Percentiles rank a stretch among this genome's conserved stretches.
Conservation (phyloP, 2,797 vertebrate genomes). For the Diplodus puntazzo region DNA sequence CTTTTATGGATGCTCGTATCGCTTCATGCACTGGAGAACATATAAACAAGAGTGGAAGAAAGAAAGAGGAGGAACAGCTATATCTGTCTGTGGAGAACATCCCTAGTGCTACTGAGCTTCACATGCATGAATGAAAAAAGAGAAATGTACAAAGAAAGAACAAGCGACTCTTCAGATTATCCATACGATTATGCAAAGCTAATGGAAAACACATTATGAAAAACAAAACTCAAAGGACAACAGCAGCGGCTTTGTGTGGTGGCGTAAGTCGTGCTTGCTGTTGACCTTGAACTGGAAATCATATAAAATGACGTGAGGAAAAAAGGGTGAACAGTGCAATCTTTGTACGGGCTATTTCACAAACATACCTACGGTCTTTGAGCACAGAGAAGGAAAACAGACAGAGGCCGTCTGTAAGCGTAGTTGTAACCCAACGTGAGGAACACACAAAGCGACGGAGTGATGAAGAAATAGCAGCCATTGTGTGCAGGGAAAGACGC, state of each 20-base stretch:
- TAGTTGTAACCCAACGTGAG: neutral
- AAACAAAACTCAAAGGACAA: slow-evolving; percentile 41
- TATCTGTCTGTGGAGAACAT: slow-evolving; percentile 1
- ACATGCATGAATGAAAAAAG: neutral
- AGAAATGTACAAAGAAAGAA: neutral
- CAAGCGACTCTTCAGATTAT: slow-evolving; percentile 19
- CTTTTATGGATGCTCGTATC: slow-evolving; percentile 16
- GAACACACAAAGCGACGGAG: slow-evolving; percentile 6
- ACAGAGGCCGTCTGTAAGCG: neutral
- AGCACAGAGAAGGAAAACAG: slow-evolving; percentile 6
- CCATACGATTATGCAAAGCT: slow-evolving; percentile 17
- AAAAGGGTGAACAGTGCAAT: slow-evolving; percentile 33
- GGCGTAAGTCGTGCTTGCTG: slow-evolving; percentile 3
- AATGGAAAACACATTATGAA: slow-evolving; percentile 33
- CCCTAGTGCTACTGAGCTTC: neutral
- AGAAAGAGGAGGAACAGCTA: slow-evolving; percentile 33
- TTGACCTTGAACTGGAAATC: slow-evolving; percentile 53
- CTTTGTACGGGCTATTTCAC: slow-evolving; percentile 43
- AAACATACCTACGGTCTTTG: slow-evolving; percentile 32
- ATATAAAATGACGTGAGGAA: slow-evolving; percentile 26
- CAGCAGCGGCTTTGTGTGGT: slow-evolving; percentile 51
- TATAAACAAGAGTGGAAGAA: slow-evolving; percentile 15
- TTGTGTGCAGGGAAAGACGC: slow-evolving; percentile 31
- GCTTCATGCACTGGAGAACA: slow-evolving; percentile 27
- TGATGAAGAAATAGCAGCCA: slow-evolving; percentile 24